Evolutionary conservation across 2,797 vertebrate species (phyloP), one percentile per base, ranked within the genome.

Genomic region (Rhabdophis nuchalis): DNA sequence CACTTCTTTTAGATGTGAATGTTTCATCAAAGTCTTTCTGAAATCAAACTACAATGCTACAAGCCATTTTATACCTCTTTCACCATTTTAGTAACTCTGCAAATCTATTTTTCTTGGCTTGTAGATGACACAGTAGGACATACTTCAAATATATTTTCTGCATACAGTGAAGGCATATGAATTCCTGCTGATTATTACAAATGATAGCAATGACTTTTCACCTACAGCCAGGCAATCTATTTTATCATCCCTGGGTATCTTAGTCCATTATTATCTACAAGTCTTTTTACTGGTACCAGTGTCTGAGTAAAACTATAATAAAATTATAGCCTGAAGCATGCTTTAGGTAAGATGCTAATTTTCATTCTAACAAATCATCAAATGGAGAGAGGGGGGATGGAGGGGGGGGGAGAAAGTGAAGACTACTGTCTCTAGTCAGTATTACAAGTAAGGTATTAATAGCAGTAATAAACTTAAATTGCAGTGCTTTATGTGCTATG

Each of bases 291-390:
- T 90, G 88, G 13, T 18, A 88, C 32, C 56, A 88, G 16, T 88
- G 8, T 86, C 36, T 25, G 61, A 88, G 46, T 53, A 92, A 58
- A 18, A 82, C 36, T 46, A 46, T 46, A 82, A 82, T 82, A 46
- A 6, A 57, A 93, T 86, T 92, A 90, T 64, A 91, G 60, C 32
- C 89, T 53, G 61, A 36, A 93, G 53, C 32, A 68, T 86, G n/a
- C 50, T 93, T 92, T 87, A 93, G 11, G 89, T 92, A 92, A 10
- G 58, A 46, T 72, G n/a, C 90, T 36, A 94, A 93, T 93, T 94
- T 94, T 89, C 29, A 57, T 93, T 93, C 90, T 92, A 93, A 89
- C 27, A 93, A 89, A n/a, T 52, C 5, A 87, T 92, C 27, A 29
- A 61, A 20, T 53, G 53, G 91, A 89, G 58, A 90, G 88, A 86